Percentiles rank a stretch among this genome's conserved stretches.
Evolutionary conservation across 2,888 invertebrate species (phyloP).

Genomic region (Lissocephala sabroskyi): DNA sequence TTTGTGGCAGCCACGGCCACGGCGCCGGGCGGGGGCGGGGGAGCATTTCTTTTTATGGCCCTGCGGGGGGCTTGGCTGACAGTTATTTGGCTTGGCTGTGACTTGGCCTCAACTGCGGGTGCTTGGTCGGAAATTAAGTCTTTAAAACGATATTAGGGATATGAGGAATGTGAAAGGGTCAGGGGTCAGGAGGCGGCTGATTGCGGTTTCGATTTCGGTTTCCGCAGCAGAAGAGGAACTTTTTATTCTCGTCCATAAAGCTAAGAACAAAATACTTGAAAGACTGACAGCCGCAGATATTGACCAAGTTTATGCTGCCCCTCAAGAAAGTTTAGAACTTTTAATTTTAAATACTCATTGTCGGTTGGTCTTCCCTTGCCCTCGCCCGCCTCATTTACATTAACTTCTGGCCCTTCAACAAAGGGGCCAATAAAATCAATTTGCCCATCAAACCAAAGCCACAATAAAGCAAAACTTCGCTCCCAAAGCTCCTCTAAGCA

Average conservation of each 20-base stretch:
- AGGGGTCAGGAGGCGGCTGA: no score
- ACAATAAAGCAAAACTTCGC: slow-evolving; percentile 20
- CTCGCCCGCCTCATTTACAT: slow-evolving; percentile 64
- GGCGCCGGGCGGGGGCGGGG: slow-evolving; percentile 1
- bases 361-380: no score
- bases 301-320: no score
- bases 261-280: no score
- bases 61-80: slow-evolving; percentile 22
- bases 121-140: slow-evolving; percentile 19
- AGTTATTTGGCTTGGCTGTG: slow-evolving; percentile 22
- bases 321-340: no score
- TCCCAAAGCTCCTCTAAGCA: no score
- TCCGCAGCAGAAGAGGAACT: no score
- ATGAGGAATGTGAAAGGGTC: no score
- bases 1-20: background rate
- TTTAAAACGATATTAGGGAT: slow-evolving; percentile 14
- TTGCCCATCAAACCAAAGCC: slow-evolving; percentile 22
- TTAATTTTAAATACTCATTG: no score
- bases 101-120: background rate
- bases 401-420: slow-evolving; percentile 61
- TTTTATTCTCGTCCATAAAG: no score
- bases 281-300: no score
- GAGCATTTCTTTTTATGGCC: slow-evolving; percentile 39
- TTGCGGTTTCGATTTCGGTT: no score
- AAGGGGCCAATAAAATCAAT: slow-evolving; percentile 59